These are phyloP conservation scores for Aplochiton taeniatus DNA, from an alignment of 2,797 vertebrate genomes.

Conservation along the genomic window DNA sequence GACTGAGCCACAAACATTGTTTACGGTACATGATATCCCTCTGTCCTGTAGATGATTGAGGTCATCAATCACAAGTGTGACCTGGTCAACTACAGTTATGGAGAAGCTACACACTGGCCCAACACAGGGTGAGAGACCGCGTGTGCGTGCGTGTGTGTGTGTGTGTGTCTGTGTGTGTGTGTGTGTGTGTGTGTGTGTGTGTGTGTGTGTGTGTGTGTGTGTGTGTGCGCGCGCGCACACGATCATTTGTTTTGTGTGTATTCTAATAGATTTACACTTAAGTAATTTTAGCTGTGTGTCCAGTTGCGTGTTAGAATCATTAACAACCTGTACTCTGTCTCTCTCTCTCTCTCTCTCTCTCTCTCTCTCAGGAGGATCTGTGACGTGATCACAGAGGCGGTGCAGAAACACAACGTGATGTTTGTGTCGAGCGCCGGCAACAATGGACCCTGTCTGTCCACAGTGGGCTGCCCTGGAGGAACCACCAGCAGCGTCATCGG, in stretches of 20 bases:
- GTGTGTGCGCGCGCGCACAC: neutral
- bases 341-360: conserved; percentile 64
- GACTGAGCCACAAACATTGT: neutral
- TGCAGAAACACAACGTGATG: conserved; percentile 95
- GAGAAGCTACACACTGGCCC: conserved; percentile 98
- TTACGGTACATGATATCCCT: conserved; percentile 13
- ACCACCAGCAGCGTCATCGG: conserved; percentile 96
- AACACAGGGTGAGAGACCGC: conserved; percentile 88
- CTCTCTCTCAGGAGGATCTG: conserved; percentile 87
- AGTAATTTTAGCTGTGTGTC: neutral
- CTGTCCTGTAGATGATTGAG: conserved; percentile 90
- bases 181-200: neutral
- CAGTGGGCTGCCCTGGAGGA: conserved; percentile 96
- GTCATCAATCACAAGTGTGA: conserved; percentile 98
- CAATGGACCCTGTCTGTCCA: conserved; percentile 96
- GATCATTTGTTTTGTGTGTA: neutral
- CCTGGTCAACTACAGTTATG: conserved; percentile 98
- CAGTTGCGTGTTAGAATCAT: neutral
- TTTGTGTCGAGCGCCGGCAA: conserved; percentile 98
- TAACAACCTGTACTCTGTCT: no score
- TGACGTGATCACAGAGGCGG: conserved; percentile 95
- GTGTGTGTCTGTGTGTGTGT: neutral
- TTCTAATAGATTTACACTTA: neutral
- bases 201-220: neutral
- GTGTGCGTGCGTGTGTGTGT: neutral